Evolutionary conservation across 2,888 invertebrate species (phyloP), one percentile per base, ranked within the genome.

Genomic region (Hypercompe scribonia): DNA sequence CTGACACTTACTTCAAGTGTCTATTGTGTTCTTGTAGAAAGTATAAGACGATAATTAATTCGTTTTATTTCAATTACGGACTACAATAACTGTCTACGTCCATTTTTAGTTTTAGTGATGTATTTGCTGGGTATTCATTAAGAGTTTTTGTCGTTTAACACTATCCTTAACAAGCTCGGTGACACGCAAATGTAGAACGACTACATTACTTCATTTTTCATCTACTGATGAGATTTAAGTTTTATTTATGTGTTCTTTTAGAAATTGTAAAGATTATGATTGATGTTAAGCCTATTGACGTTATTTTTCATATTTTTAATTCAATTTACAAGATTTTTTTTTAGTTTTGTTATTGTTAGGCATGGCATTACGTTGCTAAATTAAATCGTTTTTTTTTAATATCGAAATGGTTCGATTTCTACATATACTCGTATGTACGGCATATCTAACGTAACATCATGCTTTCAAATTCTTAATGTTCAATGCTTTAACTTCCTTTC

Each of bases 291-390:
- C 81, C 76, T 78, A 72, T 72, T 81, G 58, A 73, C 71, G 72
- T 65, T 31, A 65, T 71, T 77, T 78, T 75, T 72, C 71, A 68
- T 24, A 71, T 68, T 70, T n/a, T 63, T 75, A 76, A n/a, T 81
- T 73, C 80, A 79, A 80, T 73, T 77, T 75, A 70, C 76, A 54
- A 67, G 39, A 83, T 81, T 85, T 89, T 87, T 84, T 82, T 88
- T 88, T 78, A 78, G 77, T 81, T 71, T 74, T 83, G 73, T 83
- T 84, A 83, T 74, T 78, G 77, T 84, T 81, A 71, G 80, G 84
- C 66, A 82, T 86, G 83, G 4, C 28, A 28, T 28, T 28, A 54
- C 5, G 8, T 18, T 61, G 8, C 18, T 2, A 61, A 31, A 31
- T 61, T 5, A 58, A 31, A 28, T 5, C 2, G 28, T 0, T 58